phyloP scores from a whole-genome alignment of 2,888 invertebrate genomes.

The Chymomyza caudatula region DNA sequence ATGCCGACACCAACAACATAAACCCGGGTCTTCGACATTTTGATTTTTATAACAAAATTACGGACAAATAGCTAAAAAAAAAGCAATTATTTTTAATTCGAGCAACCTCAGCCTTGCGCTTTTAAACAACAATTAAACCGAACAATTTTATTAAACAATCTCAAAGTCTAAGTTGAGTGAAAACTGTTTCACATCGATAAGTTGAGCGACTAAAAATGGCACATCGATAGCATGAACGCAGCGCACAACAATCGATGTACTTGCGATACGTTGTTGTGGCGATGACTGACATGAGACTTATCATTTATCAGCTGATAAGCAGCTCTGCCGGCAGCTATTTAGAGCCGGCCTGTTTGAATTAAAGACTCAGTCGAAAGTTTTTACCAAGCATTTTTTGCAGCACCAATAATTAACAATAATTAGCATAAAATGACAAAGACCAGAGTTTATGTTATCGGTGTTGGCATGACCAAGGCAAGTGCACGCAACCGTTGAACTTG shows the following conservation, averaged over 20 bases:
- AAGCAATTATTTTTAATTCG: not conserved
- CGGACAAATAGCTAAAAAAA: not conserved
- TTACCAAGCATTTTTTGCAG: not conserved
- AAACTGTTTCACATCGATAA: not conserved
- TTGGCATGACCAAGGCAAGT: slow-evolving; percentile 95
- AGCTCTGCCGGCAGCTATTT: not conserved
- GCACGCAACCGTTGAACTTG: slow-evolving; percentile 41
- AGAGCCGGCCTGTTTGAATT: not conserved
- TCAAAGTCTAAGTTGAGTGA: not conserved
- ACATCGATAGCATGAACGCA: no score
- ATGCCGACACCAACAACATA: slow-evolving; percentile 97
- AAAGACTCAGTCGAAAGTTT: not conserved
- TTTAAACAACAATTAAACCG: slow-evolving; percentile 33
- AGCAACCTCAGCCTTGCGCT: slow-evolving; percentile 21
- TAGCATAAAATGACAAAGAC: slow-evolving; percentile 68
- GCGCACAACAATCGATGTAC: not conserved
- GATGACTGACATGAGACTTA: no score
- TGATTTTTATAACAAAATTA: not conserved
- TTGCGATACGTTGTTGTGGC: not conserved
- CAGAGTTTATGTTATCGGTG: slow-evolving; percentile 93
- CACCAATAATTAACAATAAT: not conserved
- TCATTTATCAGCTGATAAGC: no score
- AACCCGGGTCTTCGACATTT: slow-evolving; percentile 80
- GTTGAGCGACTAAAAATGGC: not conserved
- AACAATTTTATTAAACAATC: not conserved